Percentiles rank a stretch among this genome's conserved stretches.
Conservation (phyloP, 2,888 invertebrate genomes). For the Elysia crispata region DNA sequence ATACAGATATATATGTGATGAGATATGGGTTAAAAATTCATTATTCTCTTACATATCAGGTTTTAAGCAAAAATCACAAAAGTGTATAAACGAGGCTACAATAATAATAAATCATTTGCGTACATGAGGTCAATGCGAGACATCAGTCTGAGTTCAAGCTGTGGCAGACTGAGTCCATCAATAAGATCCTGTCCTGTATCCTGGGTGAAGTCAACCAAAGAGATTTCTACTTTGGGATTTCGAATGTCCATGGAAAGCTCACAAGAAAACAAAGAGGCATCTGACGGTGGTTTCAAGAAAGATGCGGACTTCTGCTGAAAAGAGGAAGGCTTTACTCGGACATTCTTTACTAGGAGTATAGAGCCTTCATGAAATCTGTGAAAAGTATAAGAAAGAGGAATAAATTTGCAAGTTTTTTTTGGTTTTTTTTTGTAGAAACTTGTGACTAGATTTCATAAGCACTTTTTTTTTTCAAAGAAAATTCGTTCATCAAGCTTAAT, state of each 20-base stretch:
- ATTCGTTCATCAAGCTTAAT: too few relatives aligned
- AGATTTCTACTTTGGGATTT: slow-evolving; percentile 58
- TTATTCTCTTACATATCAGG: too few relatives aligned
- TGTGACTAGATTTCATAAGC: too few relatives aligned
- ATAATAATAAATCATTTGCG: too few relatives aligned
- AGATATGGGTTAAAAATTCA: too few relatives aligned
- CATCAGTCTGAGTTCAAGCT: slow-evolving; percentile 54
- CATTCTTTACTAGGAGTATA: slow-evolving; percentile 58
- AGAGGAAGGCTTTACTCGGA: slow-evolving; percentile 59
- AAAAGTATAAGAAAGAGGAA: too few relatives aligned
- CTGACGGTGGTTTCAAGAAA: slow-evolving; percentile 52
- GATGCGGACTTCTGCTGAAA: slow-evolving; percentile 42
- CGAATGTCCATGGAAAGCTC: slow-evolving; percentile 62
- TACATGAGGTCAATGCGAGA: slow-evolving; percentile 59
- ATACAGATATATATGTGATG: too few relatives aligned
- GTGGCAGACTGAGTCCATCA: slow-evolving; percentile 52
- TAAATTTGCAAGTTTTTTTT: too few relatives aligned
- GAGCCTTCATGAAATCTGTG: slow-evolving; percentile 61
- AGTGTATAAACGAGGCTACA: too few relatives aligned
- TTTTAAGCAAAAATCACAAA: too few relatives aligned
- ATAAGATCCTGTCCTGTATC: slow-evolving; percentile 24
- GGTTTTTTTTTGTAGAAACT: too few relatives aligned
- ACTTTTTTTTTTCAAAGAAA: too few relatives aligned
- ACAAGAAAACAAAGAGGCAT: slow-evolving; percentile 13
- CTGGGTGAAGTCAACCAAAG: slow-evolving; percentile 50